Evolutionary conservation across 2,888 invertebrate genomes (phyloP).

Genomic region (Dicyrtomina minuta): DNA sequence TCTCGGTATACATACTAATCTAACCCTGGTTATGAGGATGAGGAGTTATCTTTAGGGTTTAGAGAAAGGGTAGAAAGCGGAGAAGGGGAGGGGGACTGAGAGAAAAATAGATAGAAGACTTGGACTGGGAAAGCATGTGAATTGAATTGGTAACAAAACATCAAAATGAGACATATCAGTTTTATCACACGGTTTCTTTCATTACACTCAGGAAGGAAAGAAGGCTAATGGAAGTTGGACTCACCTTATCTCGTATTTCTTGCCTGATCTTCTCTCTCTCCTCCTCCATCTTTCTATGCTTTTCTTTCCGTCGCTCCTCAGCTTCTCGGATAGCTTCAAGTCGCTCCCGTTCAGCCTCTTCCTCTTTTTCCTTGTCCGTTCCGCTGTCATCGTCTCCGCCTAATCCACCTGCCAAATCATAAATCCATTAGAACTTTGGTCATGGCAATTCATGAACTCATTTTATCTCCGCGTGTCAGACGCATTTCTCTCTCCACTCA

Average conservation of each 20-base stretch:
- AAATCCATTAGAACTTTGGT: conserved; percentile 8
- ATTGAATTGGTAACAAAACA: conserved; percentile 24
- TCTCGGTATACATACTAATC: too few relatives aligned
- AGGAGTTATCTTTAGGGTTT: too few relatives aligned
- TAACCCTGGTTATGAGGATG: too few relatives aligned
- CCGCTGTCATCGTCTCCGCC: conserved; percentile 76
- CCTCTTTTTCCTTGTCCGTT: conserved; percentile 96
- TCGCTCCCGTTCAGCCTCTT: conserved; percentile 96
- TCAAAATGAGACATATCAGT: conserved; percentile 9
- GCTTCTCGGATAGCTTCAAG: conserved; percentile 97
- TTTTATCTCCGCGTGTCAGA: too few relatives aligned
- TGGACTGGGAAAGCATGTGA: neutral
- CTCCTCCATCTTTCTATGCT: conserved; percentile 99
- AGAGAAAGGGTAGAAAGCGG: neutral
- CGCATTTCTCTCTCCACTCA: too few relatives aligned
- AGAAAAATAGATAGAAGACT: neutral
- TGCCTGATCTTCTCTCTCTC: conserved; percentile 99
- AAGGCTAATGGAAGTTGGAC: neutral
- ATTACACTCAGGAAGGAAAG: neutral
- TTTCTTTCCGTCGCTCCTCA: conserved; percentile 97
- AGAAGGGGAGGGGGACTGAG: too few relatives aligned
- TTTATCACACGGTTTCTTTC: conserved; percentile 1
- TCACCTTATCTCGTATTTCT: conserved; percentile 98
- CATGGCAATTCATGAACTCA: too few relatives aligned
- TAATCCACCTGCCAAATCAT: conserved; percentile 63